These are phyloP conservation scores for Nymphalis urticae DNA, from an alignment of 2,888 invertebrate genomes.

Conservation along the genomic window DNA sequence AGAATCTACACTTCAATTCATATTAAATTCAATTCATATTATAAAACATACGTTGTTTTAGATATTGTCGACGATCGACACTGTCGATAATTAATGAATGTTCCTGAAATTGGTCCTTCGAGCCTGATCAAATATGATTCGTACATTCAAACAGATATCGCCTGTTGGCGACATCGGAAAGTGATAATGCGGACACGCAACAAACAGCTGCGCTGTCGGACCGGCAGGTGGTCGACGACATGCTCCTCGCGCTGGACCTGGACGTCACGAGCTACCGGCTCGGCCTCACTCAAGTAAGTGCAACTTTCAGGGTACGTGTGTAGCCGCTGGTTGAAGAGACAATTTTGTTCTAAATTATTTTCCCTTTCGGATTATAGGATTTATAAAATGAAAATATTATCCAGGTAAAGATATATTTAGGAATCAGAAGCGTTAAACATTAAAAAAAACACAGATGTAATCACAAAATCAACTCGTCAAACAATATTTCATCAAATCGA, in stretches of 20 bases:
- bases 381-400: not conserved
- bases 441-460: no score
- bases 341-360: constrained; percentile 8
- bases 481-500: no score
- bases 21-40: no score
- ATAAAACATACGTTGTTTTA: no score
- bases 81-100: not conserved
- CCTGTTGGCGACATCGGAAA: constrained; percentile 74
- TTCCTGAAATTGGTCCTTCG: not conserved
- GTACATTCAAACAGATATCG: constrained; percentile 66
- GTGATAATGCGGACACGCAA: constrained; percentile 52
- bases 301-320: constrained; percentile 1
- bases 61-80: no score
- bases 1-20: no score
- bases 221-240: constrained; percentile 89
- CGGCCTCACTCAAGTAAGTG: constrained; percentile 94
- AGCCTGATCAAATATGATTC: not conserved
- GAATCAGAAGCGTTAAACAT: no score
- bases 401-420: no score
- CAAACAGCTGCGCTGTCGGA: constrained; percentile 68
- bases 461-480: no score
- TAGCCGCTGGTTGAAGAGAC: not conserved
- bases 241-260: constrained; percentile 90
- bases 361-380: not conserved
- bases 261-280: constrained; percentile 93